Base-by-base conservation (phyloP, 2,888 invertebrate genomes). In the Lycaena phlaeas region DNA sequence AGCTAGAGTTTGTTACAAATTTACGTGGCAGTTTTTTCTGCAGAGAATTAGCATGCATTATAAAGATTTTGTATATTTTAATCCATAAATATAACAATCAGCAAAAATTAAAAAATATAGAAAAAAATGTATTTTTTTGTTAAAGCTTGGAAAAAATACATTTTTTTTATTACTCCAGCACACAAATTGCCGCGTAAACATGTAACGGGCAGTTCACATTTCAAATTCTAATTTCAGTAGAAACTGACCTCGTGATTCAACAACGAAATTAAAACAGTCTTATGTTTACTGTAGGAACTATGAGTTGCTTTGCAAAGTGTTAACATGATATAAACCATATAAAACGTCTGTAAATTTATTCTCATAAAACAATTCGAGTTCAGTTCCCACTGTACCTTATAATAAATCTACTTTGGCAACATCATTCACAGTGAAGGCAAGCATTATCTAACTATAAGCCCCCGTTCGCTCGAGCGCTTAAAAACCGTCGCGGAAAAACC, bases 351-450 rank as follows among this genome's bases (percentile, higher is more conserved):
- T 18, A 18, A 18, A 18, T n/a, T n/a, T n/a, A n/a, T n/a, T n/a
- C n/a, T n/a, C n/a, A n/a, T n/a, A n/a, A n/a, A n/a, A n/a, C n/a
- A n/a, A n/a, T n/a, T n/a, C n/a, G 22, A 22, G 22, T 2, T 2
- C 22, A 22, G 22, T 17, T 11, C 11, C 31, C 18, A 31, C 18
- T 18, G 31, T 22, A 43, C 28, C 25, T 26, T 28, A 37, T 31
- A 36, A 41, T 37, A 25, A 40, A 15, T 44, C 41, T 41, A 44
- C 45, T 51, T 50, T 53, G 54, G 50, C 45, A 48, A 43, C 36
- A 42, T 38, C 11, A 43, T 36, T 27, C 27, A 38, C 31, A 15
- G 14, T 10, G 10, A 25, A 31, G 44, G 46, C 44, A 49, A 46
- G 49, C 42, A 34, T 38, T 36, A 28, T 26, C 2, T 27, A 31